Conservation (phyloP, 2,113 vertebrate species). For the Pseudorhombus dupliciocellatus region DNA sequence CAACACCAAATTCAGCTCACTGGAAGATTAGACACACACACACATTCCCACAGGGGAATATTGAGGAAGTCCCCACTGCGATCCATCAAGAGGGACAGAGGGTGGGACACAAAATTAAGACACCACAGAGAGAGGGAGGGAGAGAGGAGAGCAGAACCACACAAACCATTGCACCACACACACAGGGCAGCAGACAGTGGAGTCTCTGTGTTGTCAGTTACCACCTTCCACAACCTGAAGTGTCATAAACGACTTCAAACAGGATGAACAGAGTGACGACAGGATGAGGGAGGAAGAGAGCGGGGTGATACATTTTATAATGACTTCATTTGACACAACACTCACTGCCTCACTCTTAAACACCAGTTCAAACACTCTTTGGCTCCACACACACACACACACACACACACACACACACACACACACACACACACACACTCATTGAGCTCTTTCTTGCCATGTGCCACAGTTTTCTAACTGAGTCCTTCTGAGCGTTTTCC, state of each 20-base stretch:
- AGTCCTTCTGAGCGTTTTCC: conserved; percentile 5
- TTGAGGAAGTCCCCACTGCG: conserved; percentile 59
- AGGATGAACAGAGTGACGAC: conserved; percentile 24
- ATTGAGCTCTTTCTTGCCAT: background rate
- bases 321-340: conserved; percentile 52
- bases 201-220: conserved; percentile 63
- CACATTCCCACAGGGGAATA: conserved; percentile 39
- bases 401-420: too few species aligned
- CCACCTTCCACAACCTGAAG: conserved; percentile 64
- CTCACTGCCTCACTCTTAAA: conserved; percentile 26
- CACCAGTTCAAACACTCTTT: conserved; percentile 27
- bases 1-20: conserved; percentile 15
- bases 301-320: conserved; percentile 42
- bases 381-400: background rate
- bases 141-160: conserved; percentile 10
- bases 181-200: conserved; percentile 37
- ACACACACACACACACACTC: conserved; percentile 1
- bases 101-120: conserved; percentile 54
- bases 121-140: conserved; percentile 34
- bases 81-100: conserved; percentile 51
- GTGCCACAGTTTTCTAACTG: conserved; percentile 10
- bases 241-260: conserved; percentile 70
- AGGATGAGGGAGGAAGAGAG: conserved; percentile 43
- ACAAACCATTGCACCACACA: conserved; percentile 21
- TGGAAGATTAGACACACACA: conserved; percentile 12